phyloP scores from a whole-genome alignment of 2,888 invertebrate species.

The Rhorus exstirpatorius region DNA sequence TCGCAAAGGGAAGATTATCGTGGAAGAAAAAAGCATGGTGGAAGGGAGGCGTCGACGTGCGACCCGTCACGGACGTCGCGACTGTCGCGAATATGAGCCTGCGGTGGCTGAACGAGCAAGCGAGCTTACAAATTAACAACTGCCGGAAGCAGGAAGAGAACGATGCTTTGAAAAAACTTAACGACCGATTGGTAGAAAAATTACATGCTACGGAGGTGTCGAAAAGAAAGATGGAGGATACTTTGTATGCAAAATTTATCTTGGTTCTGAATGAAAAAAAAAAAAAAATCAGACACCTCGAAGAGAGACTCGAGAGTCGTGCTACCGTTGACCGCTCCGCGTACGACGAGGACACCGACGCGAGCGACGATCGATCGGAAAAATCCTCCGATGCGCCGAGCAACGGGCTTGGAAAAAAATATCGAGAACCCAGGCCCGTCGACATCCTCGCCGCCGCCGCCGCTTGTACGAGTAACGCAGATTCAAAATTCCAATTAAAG shows the following conservation, averaged over 20 bases:
- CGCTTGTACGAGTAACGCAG: slow-evolving; percentile 5
- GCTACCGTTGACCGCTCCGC: slow-evolving; percentile 28
- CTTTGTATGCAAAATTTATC: slow-evolving; percentile 76
- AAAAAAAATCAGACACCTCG: slow-evolving; percentile 74
- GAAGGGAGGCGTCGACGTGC: slow-evolving; percentile 74
- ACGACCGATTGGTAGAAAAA: slow-evolving; percentile 62
- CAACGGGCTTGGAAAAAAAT: not conserved
- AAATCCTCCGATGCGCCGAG: not conserved
- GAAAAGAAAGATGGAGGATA: slow-evolving; percentile 75
- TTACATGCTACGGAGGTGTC: slow-evolving; percentile 70
- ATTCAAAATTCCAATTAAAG: not conserved
- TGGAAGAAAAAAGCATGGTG: slow-evolving; percentile 77
- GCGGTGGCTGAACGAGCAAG: slow-evolving; percentile 66
- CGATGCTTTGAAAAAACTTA: slow-evolving; percentile 51
- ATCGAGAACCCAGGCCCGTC: not conserved
- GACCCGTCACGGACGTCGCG: slow-evolving; percentile 66
- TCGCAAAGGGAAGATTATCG: slow-evolving; percentile 69
- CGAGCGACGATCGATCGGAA: too few relatives aligned
- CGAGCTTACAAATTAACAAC: slow-evolving; percentile 48
- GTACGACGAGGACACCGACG: slow-evolving; percentile 74
- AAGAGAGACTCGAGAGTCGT: slow-evolving; percentile 55
- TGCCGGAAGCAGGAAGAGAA: slow-evolving; percentile 67
- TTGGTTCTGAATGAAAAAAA: slow-evolving; percentile 79
- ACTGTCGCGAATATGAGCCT: slow-evolving; percentile 67
- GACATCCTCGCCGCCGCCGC: too few relatives aligned